These are phyloP conservation scores for Bombus pyrosoma DNA, from an alignment of 1,140 invertebrate genomes.

Conservation along the genomic window DNA sequence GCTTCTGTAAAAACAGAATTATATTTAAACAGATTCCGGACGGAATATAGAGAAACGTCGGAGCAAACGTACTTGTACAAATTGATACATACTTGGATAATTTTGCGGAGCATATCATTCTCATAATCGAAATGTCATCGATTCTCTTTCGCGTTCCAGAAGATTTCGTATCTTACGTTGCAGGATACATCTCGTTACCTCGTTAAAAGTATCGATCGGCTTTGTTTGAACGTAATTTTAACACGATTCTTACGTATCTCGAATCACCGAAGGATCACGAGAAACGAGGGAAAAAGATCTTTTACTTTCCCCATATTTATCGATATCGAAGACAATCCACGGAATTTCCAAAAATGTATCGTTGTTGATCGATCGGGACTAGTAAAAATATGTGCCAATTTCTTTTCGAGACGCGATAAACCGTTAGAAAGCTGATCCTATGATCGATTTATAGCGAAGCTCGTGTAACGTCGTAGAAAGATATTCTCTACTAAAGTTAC, in stretches of 20 bases:
- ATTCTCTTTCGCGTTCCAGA: not conserved
- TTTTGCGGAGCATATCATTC: slow-evolving; percentile 38
- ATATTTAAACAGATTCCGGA: too few relatives aligned
- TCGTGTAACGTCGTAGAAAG: slow-evolving; percentile 25
- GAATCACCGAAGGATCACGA: not conserved
- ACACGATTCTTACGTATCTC: not conserved
- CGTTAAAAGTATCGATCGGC: not conserved
- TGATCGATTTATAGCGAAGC: not conserved
- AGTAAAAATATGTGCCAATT: slow-evolving; percentile 21
- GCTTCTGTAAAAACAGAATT: not conserved
- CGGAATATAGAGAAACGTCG: not conserved
- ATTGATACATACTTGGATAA: not conserved
- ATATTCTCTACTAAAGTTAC: slow-evolving; percentile 28
- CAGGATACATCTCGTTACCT: not conserved
- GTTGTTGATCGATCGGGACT: not conserved
- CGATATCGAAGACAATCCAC: slow-evolving; percentile 4
- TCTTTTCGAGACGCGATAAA: not conserved
- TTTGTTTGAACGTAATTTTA: not conserved
- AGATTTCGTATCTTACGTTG: slow-evolving; percentile 21
- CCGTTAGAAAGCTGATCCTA: not conserved
- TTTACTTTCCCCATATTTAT: not conserved
- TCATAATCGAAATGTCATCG: slow-evolving; percentile 41
- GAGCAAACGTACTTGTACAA: not conserved
- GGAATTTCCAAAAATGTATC: not conserved
- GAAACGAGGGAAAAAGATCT: too few relatives aligned